Conservation (phyloP, 2,113 vertebrate genomes). For the Takifugu bimaculatus region DNA sequence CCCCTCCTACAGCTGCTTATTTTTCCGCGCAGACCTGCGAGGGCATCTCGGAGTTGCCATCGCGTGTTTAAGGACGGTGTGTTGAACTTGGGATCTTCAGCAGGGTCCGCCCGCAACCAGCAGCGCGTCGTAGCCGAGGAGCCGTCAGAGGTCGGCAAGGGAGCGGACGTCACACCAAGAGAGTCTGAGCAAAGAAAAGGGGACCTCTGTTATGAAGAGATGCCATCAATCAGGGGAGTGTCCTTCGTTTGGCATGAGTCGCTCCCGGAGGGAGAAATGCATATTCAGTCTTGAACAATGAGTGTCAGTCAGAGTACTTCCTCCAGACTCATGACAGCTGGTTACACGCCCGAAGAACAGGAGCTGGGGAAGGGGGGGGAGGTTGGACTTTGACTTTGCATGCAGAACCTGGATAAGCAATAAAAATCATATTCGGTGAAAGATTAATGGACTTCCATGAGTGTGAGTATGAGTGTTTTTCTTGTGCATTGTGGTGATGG, state of each 20-base stretch:
- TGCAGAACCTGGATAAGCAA: slow-evolving; percentile 34
- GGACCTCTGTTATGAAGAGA: slow-evolving; percentile 59
- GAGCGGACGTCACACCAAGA: slow-evolving; percentile 14
- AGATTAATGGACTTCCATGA: slow-evolving; percentile 40
- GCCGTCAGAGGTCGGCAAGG: slow-evolving; percentile 19
- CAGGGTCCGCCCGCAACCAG: no score
- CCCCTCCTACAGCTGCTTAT: slow-evolving; percentile 30
- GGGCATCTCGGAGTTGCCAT: no score
- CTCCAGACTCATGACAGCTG: slow-evolving; percentile 57
- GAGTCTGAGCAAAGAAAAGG: slow-evolving; percentile 7
- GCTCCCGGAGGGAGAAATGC: slow-evolving; percentile 60
- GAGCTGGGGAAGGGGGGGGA: slow-evolving; percentile 25
- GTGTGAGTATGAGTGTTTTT: slow-evolving; percentile 18
- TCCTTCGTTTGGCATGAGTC: slow-evolving; percentile 61
- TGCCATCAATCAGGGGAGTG: slow-evolving; percentile 65
- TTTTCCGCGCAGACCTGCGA: background rate
- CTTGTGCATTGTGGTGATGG: slow-evolving; percentile 27
- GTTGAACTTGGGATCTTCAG: no score
- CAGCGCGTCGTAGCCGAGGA: no score
- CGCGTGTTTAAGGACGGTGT: background rate
- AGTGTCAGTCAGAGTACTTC: slow-evolving; percentile 57
- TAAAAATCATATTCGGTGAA: slow-evolving; percentile 14
- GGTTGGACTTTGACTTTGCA: slow-evolving; percentile 9
- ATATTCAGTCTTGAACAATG: slow-evolving; percentile 61
- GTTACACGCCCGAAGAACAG: slow-evolving; percentile 26